Conservation (phyloP, 1,140 invertebrate genomes). For the Achatina immaculata region DNA sequence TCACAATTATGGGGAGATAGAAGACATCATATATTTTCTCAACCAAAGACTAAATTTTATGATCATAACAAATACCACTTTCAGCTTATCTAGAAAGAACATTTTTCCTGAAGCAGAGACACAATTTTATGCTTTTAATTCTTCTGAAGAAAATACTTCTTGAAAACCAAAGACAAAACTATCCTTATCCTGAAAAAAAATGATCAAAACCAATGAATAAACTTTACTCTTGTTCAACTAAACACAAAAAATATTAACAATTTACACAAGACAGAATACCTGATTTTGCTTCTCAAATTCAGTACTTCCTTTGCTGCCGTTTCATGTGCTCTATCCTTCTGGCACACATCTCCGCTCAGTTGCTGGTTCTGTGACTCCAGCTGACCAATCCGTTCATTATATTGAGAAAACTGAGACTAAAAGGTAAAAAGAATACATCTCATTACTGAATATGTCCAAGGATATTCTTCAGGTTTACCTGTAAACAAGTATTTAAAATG, state of each 20-base stretch:
- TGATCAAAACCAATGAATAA: not conserved
- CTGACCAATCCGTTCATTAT: constrained; percentile 57
- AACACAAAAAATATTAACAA: not conserved
- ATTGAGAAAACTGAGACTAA: constrained; percentile 53
- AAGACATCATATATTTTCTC: too few relatives aligned
- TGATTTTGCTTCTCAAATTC: constrained; percentile 50
- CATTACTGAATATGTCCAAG: too few relatives aligned
- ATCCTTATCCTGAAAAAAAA: not conserved
- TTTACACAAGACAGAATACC: too few relatives aligned
- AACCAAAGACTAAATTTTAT: too few relatives aligned
- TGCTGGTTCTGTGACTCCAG: constrained; percentile 66
- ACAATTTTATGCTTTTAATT: not conserved
- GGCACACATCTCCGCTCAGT: constrained; percentile 59
- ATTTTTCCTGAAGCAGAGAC: too few relatives aligned
- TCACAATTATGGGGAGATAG: too few relatives aligned
- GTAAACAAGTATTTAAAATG: too few relatives aligned
- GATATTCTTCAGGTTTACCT: too few relatives aligned
- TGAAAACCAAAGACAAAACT: not conserved
- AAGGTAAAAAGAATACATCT: constrained; percentile 6
- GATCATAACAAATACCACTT: too few relatives aligned
- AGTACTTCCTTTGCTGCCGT: constrained; percentile 60
- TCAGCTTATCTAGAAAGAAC: too few relatives aligned
- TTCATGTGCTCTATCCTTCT: constrained; percentile 60
- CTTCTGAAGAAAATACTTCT: not conserved
- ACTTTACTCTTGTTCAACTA: not conserved